These are phyloP conservation scores for Drosophila suzukii DNA, from an alignment of 1,140 invertebrate genomes.

Conservation along the genomic window DNA sequence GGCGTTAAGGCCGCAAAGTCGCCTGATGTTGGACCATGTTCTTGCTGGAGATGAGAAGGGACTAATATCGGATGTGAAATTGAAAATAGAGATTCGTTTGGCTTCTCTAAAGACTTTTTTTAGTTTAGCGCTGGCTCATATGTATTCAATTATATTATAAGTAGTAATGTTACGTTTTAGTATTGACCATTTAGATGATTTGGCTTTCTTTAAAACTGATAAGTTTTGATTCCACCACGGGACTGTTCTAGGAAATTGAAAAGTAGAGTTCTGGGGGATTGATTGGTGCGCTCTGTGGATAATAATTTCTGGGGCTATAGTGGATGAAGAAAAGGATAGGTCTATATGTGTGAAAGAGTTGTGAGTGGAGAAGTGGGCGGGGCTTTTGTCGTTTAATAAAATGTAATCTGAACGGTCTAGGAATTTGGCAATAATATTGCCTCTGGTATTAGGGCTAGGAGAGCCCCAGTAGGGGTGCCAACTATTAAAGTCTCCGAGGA, in stretches of 20 bases:
- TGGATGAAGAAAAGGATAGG: not conserved
- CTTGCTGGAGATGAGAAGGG: not conserved
- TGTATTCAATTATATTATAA: not conserved
- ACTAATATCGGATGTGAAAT: not conserved
- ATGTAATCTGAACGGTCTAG: conserved; percentile 1
- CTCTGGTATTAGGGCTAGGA: not conserved
- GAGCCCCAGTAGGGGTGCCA: not conserved
- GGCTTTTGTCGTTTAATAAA: not conserved
- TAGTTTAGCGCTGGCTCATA: not conserved
- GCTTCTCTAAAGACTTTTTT: not conserved
- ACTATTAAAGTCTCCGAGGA: not conserved
- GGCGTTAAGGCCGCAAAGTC: not conserved
- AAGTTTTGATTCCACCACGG: no score
- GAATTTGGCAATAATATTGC: conserved; percentile 3
- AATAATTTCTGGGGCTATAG: not conserved
- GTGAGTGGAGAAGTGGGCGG: not conserved
- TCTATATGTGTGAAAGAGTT: not conserved
- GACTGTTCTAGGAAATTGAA: no score
- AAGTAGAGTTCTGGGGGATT: no score
- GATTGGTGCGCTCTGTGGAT: no score
- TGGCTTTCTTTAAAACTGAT: no score
- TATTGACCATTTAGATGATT: no score
- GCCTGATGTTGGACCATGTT: not conserved
- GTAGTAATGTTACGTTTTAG: no score
- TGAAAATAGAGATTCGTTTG: not conserved